Evolutionary conservation across 2,888 invertebrate genomes (phyloP).

Genomic region (Agonopterix heracliana): DNA sequence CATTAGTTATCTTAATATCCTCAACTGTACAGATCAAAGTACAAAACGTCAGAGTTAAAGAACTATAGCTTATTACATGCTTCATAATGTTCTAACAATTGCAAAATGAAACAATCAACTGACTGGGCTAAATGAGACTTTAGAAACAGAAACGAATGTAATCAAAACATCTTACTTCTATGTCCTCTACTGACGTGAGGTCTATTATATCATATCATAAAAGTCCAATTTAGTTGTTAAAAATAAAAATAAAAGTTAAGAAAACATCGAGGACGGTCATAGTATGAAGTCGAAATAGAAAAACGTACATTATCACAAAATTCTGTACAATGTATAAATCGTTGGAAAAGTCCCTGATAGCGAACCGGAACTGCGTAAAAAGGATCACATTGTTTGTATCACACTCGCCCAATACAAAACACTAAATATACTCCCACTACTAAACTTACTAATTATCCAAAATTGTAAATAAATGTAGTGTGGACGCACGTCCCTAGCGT

Average conservation of each 20-base stretch:
- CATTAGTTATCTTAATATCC: not conserved
- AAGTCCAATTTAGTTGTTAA: too few species aligned
- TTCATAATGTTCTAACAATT: not conserved
- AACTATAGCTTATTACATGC: not conserved
- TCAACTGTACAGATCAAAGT: not conserved
- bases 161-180: too few species aligned
- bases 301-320: constrained; percentile 31
- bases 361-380: constrained; percentile 13
- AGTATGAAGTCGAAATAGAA: constrained; percentile 25
- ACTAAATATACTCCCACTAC: constrained; percentile 15
- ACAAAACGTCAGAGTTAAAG: not conserved
- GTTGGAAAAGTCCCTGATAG: constrained; percentile 16
- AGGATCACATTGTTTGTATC: constrained; percentile 34
- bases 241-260: too few species aligned
- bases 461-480: constrained; percentile 1
- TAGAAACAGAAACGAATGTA: too few species aligned
- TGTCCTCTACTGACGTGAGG: too few species aligned
- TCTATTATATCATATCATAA: too few species aligned
- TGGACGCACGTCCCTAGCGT: not conserved
- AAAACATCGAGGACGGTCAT: constrained; percentile 33
- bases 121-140: too few species aligned
- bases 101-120: not conserved
- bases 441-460: constrained; percentile 13
- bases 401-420: constrained; percentile 33
- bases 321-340: constrained; percentile 26